A percentile compares a stretch with the other conserved stretches of the same genome.
Evolutionary conservation across 2,113 vertebrate species (phyloP).

Genomic region (Sardina pilchardus): DNA sequence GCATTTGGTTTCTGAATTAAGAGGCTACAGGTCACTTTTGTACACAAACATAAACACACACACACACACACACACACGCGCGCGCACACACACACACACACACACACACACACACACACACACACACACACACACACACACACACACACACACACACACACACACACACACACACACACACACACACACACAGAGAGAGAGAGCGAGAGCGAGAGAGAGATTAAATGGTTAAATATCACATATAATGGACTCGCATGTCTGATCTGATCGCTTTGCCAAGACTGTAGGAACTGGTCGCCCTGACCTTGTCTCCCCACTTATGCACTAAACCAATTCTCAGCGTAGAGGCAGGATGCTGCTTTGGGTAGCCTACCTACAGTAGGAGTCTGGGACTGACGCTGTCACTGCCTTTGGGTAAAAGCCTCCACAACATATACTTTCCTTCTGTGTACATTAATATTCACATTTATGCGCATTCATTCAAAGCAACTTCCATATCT

Average conservation of each 20-base stretch:
- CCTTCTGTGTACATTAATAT: not conserved
- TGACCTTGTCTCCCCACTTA: not conserved
- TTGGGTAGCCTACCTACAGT: too few relatives aligned
- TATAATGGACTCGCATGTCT: not conserved
- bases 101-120: not conserved
- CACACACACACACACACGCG: not conserved
- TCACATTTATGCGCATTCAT: not conserved
- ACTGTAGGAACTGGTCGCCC: not conserved
- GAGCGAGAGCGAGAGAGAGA: not conserved
- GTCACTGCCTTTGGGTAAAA: too few relatives aligned
- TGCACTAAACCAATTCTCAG: not conserved
- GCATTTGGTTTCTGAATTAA: not conserved
- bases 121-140: not conserved
- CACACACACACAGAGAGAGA: not conserved
- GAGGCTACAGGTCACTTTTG: not conserved
- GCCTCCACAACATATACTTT: not conserved
- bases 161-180: not conserved
- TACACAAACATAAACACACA: not conserved
- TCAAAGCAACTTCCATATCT: too few relatives aligned
- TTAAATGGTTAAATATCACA: not conserved
- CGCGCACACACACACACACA: too few relatives aligned
- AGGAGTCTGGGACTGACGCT: too few relatives aligned
- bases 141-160: not conserved
- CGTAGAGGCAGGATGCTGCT: not conserved
- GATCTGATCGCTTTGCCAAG: not conserved